Evolutionary conservation across 2,113 vertebrate genomes (phyloP).

Genomic region (Cryptotis parvus): DNA sequence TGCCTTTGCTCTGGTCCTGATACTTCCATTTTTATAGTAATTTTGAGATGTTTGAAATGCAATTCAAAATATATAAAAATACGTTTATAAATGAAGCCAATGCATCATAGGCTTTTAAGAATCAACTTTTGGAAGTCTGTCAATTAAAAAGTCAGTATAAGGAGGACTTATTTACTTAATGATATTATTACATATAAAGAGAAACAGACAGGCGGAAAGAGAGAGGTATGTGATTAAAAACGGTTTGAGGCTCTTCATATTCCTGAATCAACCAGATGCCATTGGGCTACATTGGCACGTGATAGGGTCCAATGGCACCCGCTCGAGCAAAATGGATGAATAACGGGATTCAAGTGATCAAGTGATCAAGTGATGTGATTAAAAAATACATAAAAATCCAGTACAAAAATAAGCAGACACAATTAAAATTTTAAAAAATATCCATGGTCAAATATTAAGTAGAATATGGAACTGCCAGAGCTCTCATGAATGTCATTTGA

Average conservation of each 20-base stretch:
- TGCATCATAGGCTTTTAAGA: not conserved
- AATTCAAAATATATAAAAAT: not conserved
- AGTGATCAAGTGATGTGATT: no score
- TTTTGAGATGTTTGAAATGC: rapidly evolving
- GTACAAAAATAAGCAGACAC: not conserved
- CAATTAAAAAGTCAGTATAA: not conserved
- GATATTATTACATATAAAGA: not conserved
- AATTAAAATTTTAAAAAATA: not conserved
- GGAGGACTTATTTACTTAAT: not conserved
- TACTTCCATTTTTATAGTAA: not conserved
- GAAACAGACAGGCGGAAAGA: no score
- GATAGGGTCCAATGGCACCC: no score
- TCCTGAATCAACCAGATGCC: no score
- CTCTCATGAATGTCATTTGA: not conserved
- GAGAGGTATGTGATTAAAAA: not conserved
- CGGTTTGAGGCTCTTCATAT: no score
- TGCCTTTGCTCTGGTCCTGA: no score
- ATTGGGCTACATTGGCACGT: no score
- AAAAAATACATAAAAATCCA: not conserved
- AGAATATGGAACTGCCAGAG: not conserved
- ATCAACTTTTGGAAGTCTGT: not conserved
- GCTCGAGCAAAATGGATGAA: no score
- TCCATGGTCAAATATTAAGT: not conserved
- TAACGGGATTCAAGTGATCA: no score
- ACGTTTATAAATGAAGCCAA: not conserved